Percentiles rank a stretch among this genome's conserved stretches.
Evolutionary conservation across 2,888 invertebrate genomes (phyloP).

Genomic region (Cataglyphis cursor): DNA sequence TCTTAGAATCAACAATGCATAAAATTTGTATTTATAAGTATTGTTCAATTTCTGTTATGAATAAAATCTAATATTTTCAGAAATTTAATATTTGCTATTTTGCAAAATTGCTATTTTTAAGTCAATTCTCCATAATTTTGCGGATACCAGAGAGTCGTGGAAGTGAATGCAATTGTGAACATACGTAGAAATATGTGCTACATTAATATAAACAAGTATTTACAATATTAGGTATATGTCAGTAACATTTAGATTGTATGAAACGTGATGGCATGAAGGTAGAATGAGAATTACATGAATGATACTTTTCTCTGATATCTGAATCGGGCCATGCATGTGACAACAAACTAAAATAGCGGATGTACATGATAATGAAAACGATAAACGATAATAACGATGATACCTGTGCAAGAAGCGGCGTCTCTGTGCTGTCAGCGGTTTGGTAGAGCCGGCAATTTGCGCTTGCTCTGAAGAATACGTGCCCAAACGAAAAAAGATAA

Average conservation of each 20-base stretch:
- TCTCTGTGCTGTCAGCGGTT: conserved; percentile 87
- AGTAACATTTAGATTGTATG: conserved; percentile 36
- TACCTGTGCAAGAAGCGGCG: conserved; percentile 87
- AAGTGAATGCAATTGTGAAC: conserved; percentile 25
- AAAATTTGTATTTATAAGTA: not conserved
- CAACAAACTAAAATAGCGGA: conserved; percentile 67
- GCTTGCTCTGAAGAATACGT: conserved; percentile 86
- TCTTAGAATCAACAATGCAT: not conserved
- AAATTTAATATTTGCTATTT: conserved; percentile 4
- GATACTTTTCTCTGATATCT: conserved; percentile 58
- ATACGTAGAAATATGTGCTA: conserved; percentile 48
- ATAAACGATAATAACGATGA: conserved; percentile 81
- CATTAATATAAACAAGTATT: conserved; percentile 27
- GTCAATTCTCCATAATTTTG: conserved; percentile 18
- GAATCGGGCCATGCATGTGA: conserved; percentile 70
- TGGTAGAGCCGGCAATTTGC: conserved; percentile 86
- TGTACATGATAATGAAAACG: conserved; percentile 72
- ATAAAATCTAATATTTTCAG: not conserved
- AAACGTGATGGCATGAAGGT: conserved; percentile 40
- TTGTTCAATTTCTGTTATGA: not conserved
- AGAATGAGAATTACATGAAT: conserved; percentile 39
- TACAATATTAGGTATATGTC: conserved; percentile 31
- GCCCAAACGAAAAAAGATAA: conserved; percentile 85
- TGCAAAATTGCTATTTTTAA: conserved; percentile 5
- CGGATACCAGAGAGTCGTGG: conserved; percentile 66